Base-by-base conservation (phyloP, 2,888 invertebrate genomes). In the Parnassius glacialis region DNA sequence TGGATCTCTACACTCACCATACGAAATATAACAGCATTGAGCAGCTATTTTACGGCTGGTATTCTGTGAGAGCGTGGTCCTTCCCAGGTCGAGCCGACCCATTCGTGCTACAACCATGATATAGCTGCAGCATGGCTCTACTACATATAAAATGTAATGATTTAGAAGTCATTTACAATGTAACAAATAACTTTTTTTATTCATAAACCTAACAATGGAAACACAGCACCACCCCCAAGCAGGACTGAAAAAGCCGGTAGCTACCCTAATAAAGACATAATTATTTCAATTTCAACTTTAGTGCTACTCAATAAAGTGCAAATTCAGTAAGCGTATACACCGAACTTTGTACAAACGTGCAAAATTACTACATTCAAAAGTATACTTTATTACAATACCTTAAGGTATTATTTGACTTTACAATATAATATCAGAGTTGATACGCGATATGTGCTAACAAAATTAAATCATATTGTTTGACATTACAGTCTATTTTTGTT, bases 241-340 rank as follows among this genome's bases (percentile, higher is more conserved):
- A 70, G 73, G 76, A 65, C 82, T 79, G 78, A 72, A 84, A 87
- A 83, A 79, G 81, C 75, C 73, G 73, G 69, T 68, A 67, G 70
- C 77, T 61, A 76, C 81, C 83, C 81, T 77, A 77, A 78, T 73
- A 76, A 73, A 78, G 71, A 70, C 65, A 78, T 76, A 69, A 48
- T 20, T 72, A 72, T 48, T n/a, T 64, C 2, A 82, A 76, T 70
- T 63, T 48, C 61, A 41, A 77, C 78, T 68, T 67, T 83, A 75
- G 2, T 0, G 0, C 16, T 0, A 10, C 7, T 16, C 0, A 0
- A 54, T 67, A 76, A 43, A 70, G 71, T 61, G 9, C 53, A 68
- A 60, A 73, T 73, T 73, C 34, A 58, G 11, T 52, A 60, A 52
- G 48, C 55, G 16, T 20, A 11, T 42, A 16, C 11, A 52, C 63